Conservation (phyloP, 2,888 invertebrate genomes). For the Aleiodes testaceus region DNA sequence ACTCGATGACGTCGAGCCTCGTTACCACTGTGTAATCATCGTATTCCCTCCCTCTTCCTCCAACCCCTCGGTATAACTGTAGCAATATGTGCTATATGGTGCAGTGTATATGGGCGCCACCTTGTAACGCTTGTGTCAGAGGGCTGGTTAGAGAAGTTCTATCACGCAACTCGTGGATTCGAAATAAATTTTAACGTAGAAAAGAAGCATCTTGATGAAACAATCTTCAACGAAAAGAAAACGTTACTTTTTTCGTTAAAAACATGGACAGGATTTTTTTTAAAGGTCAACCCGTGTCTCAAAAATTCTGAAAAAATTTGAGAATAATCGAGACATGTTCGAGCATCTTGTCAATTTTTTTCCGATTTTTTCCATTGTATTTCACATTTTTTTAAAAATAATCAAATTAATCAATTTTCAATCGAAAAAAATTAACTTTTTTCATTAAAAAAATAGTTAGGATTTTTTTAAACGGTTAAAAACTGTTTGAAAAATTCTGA, state of each 20-base stretch:
- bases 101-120: neutral
- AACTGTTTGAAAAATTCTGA: too few relatives aligned
- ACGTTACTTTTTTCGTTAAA: too few relatives aligned
- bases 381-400: too few relatives aligned
- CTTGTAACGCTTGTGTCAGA: constrained; percentile 13
- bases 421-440: neutral
- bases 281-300: too few relatives aligned
- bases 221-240: constrained; percentile 6
- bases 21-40: constrained; percentile 63
- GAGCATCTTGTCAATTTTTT: neutral
- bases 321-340: neutral
- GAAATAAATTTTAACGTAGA: constrained; percentile 9
- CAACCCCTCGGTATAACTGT: constrained; percentile 8
- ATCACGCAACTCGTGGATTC: constrained; percentile 22
- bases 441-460: too few relatives aligned
- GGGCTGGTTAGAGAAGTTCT: constrained; percentile 5
- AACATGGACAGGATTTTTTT: too few relatives aligned
- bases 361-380: neutral
- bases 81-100: constrained; percentile 28
- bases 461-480: too few relatives aligned
- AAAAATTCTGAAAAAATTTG: too few relatives aligned
- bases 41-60: constrained; percentile 49
- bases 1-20: constrained; percentile 60
- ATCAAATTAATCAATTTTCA: too few relatives aligned
- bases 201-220: constrained; percentile 10